Base-by-base conservation (phyloP, 2,888 invertebrate genomes). In the Cecidostiba fungosa region DNA sequence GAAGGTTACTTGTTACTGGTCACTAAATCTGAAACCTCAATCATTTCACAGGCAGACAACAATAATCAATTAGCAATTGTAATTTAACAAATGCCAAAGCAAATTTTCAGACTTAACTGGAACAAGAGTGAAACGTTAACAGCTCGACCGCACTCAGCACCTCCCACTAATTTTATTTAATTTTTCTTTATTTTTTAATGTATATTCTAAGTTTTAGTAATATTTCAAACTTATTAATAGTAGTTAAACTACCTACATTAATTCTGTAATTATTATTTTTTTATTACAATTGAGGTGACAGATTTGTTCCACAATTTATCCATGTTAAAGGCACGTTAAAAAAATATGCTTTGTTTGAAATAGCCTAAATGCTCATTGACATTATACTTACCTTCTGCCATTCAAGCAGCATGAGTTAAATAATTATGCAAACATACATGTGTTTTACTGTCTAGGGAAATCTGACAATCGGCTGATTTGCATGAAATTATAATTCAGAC, bases 21-120 rank as follows among this genome's bases (percentile, higher is more conserved):
- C 87, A 84, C 70, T 82, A 85, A 88, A 89, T 88, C 87, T 88
- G 87, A 85, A 79, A 88, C 87, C 87, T 87, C 87, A 89, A 88
- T 86, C 70, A 80, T 87, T 85, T 85, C n/a, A 73, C 59, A 81
- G 80, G 50, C 85, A 87, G 87, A 82, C 88, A 82, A 76, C 82
- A 87, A 85, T 84, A 77, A 83, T 84, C 66, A 50, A 85, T 88
- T 87, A 82, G 87, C 85, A 86, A 87, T 87, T 85, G 72, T 82
- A 84, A 87, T 86, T 82, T 79, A 84, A 87, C 82, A 80, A 84
- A 85, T 83, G 82, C 66, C 73, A 83, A 39, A 85, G 14, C 50
- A 86, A 43, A 79, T 86, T 85, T 78, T 54, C 50, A 79, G 62
- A 66, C 50, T 54, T 84, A 66, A 14, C n/a, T 10, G 50, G 79